Evolutionary conservation across 2,888 invertebrate genomes (phyloP), one percentile per base, ranked within the genome.

Genomic region (Phymatocera aterrima): DNA sequence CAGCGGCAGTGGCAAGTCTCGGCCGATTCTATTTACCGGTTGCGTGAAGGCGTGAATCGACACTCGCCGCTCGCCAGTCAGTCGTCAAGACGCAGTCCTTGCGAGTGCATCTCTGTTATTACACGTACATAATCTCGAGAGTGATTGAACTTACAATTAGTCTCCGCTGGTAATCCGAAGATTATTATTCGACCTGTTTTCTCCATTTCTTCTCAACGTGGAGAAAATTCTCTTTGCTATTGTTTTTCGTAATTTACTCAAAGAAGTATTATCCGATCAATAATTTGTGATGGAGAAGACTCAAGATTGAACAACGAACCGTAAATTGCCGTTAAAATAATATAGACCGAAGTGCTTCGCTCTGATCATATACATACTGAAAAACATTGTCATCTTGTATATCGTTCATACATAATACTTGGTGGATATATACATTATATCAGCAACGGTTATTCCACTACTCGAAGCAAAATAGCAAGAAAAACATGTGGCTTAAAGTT

Each of bases 401-500:
- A 65, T 68, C 12, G 24, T 48, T 34, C 4, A 40, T 34, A 40
- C 18, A 74, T 12, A 77, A 18, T 24, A 48, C 24, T 57, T n/a
- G n/a, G n/a, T n/a, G n/a, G 57, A 28, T 24, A 57, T 28, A 51
- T 48, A 15, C 64, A 6, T 3, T 37, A 12, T 40, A 40, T 12
- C n/a, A 37, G 43, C 43, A 28, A 21, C 34, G 18, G 18, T 6
- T 31, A 15, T 2, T 64, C 18, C n/a, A 64, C n/a, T 34, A 64
- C 61, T 10, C 43, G 12, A 31, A 48, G 2, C 5, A 46, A 70
- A 48, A 18, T 18, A 37, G 15, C 6, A 21, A 37, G 15, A n/a
- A 21, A 6, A 77, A 80, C 79, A 90, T 90, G 90, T 90, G 90
- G 90, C 86, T 90, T 34, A 90, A 90, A 81, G 86, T 90, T 78